Evolutionary conservation across 2,113 vertebrate species (phyloP).

Genomic region (Sylvietta virens): DNA sequence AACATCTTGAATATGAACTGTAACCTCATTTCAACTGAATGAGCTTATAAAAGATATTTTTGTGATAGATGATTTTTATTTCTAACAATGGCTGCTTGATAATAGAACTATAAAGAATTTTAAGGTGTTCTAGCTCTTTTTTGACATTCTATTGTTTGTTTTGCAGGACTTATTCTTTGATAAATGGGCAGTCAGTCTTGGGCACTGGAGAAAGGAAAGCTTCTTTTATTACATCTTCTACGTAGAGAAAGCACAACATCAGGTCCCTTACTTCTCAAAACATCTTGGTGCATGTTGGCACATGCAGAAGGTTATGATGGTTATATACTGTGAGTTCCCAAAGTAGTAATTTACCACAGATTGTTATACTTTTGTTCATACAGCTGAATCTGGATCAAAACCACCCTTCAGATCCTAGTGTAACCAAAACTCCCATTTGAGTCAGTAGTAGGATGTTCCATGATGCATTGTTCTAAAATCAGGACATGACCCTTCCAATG

Average conservation of each 20-base stretch:
- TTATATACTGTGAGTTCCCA: neutral
- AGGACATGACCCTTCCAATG: neutral
- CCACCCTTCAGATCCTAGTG: neutral
- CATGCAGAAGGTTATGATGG: neutral
- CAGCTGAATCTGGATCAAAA: neutral
- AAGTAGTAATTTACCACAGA: neutral
- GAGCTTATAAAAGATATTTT: neutral
- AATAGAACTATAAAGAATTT: neutral
- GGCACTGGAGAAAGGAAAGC: neutral
- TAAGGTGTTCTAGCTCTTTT: neutral
- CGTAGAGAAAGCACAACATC: rapidly evolving
- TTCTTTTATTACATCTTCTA: neutral
- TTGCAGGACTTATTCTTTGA: neutral
- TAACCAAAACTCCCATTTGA: neutral
- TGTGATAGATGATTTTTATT: neutral
- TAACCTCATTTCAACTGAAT: neutral
- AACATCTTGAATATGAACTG: neutral
- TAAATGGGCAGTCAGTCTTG: neutral
- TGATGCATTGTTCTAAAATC: neutral
- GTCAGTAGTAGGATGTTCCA: neutral
- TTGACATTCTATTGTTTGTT: neutral
- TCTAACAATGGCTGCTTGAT: neutral
- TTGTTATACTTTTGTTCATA: neutral
- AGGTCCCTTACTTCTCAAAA: neutral
- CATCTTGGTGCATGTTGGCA: neutral